These are phyloP conservation scores for Andinoacara biseriatus DNA, from an alignment of 2,113 vertebrate genomes.

Conservation along the genomic window DNA sequence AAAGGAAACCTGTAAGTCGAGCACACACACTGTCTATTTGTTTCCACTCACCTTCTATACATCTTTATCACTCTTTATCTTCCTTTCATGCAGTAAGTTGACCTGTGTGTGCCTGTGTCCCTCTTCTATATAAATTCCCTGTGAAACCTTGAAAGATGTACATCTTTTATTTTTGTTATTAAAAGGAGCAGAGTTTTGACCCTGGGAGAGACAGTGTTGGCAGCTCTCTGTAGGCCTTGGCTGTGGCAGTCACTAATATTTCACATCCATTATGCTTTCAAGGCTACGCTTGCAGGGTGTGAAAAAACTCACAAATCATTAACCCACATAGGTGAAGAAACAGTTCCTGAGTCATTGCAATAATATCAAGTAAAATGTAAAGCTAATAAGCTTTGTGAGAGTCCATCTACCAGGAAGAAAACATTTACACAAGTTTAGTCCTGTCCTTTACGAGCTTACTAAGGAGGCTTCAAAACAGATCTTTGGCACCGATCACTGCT, in stretches of 20 bases:
- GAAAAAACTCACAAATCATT: conserved; percentile 48
- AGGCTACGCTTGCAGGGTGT: conserved; percentile 22
- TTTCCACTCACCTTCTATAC: background rate
- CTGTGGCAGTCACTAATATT: conserved; percentile 53
- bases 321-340: conserved; percentile 25
- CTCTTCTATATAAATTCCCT: conserved; percentile 32
- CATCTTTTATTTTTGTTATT: conserved; percentile 62
- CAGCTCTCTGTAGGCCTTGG: conserved; percentile 55
- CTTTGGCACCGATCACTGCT: background rate
- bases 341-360: conserved; percentile 25
- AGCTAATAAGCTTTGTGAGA: conserved; percentile 14
- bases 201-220: conserved; percentile 56
- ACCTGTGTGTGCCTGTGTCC: conserved; percentile 3
- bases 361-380: conserved; percentile 23
- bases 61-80: background rate
- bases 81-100: background rate
- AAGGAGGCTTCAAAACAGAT: background rate
- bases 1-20: background rate
- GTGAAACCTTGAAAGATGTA: conserved; percentile 42
- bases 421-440: conserved; percentile 11
- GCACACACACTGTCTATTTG: background rate
- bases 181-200: conserved; percentile 46
- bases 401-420: too few relatives aligned
- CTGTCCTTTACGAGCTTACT: background rate
- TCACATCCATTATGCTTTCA: conserved; percentile 50